phyloP scores from a whole-genome alignment of 2,888 invertebrate genomes.

The Cephus runcator region DNA sequence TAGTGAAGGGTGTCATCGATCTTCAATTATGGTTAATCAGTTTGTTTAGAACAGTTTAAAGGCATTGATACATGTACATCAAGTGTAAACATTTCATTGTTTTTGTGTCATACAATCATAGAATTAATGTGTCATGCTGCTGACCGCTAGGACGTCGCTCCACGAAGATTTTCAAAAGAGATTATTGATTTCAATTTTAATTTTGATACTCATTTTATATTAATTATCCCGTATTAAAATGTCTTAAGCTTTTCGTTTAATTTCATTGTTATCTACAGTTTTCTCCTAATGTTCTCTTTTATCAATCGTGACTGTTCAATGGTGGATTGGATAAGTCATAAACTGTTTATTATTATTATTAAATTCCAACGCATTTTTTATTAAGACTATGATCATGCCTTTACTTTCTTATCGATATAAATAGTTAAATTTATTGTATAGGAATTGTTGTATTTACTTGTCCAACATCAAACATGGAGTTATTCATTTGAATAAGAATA shows the following conservation, averaged over 20 bases:
- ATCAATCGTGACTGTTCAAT: no score
- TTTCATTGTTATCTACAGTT: no score
- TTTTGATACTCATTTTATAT: background rate
- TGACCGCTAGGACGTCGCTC: background rate
- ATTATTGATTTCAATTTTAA: background rate
- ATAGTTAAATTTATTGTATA: background rate
- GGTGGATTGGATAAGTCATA: no score
- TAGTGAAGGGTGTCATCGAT: conserved; percentile 2
- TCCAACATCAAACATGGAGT: background rate
- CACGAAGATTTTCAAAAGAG: background rate
- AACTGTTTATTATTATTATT: no score
- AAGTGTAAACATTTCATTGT: background rate
- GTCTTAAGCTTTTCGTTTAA: no score
- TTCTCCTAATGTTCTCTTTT: no score
- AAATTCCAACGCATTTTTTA: background rate
- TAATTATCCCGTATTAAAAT: no score
- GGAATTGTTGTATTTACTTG: background rate
- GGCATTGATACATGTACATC: no score
- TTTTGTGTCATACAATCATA: background rate
- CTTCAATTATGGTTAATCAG: background rate
- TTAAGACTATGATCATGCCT: background rate
- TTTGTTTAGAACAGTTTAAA: background rate
- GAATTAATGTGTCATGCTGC: background rate
- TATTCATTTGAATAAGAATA: conserved; percentile 12
- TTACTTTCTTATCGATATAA: background rate